Evolutionary conservation across 2,113 vertebrate genomes (phyloP), one percentile per base, ranked within the genome.

Genomic region (Jaculus jaculus): DNA sequence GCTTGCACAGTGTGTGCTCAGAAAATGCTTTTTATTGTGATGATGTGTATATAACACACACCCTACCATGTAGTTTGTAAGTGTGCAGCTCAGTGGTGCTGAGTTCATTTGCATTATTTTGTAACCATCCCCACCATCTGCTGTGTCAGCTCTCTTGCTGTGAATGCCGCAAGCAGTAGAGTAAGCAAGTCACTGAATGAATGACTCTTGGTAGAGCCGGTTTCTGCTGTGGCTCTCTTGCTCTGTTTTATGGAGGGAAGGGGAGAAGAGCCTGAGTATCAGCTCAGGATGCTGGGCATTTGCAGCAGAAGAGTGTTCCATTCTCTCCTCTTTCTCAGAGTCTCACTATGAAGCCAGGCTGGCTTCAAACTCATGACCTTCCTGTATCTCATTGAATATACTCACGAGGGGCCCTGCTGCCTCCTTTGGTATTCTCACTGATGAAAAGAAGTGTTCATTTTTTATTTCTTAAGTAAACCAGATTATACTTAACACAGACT

Each of bases 391-490:
- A 47, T 47, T 47, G 42, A 47, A 47, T 47, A 5, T 2, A 0
- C 65, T 24, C 18, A 2, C 24, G 34, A 51, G 60, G 32, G 28
- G 18, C 15, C 16, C 28, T 15, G 0, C 90, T 58, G 34, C 20
- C 42, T 87, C n/a, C n/a, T 26, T n/a, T 10, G 13, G 26, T 65
- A 18, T 28, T 84, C 83, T 88, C 23, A 24, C 39, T 84, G 47
- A 63, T 65, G 54, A 32, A 20, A 80, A 65, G 30, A 34, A 72
- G 47, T 78, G 10, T 79, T 90, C 89, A 28, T 89, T 68, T 68
- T 91, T 89, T 80, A 30, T 47, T 58, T 84, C 61, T 73, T 78
- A 92, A 83, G 66, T 73, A 73, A 87, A 84, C 32, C 28, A 69
- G 75, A 66, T 73, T 71, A 58, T 17, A 37, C 12, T 20, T 60